Evolutionary conservation across 2,888 invertebrate species (phyloP).

Genomic region (Phyllotreta cruciferae): DNA sequence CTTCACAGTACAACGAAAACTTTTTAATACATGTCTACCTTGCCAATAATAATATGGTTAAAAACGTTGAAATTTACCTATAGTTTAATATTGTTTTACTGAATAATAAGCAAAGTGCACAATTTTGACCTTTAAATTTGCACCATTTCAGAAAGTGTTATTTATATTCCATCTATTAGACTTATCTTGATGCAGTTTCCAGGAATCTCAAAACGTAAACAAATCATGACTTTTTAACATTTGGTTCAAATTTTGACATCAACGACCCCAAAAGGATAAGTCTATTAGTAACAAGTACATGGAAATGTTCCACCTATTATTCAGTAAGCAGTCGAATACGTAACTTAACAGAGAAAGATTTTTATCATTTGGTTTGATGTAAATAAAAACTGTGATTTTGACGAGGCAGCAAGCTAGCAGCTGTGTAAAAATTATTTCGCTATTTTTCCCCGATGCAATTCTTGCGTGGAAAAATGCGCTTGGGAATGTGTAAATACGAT

Average conservation of each 20-base stretch:
- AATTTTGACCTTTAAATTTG: too few relatives aligned
- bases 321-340: background rate
- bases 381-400: conserved; percentile 40
- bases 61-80: conserved; percentile 26
- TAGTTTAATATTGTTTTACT: background rate
- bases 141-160: too few relatives aligned
- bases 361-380: conserved; percentile 28
- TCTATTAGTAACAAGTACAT: too few relatives aligned
- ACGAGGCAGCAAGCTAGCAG: conserved; percentile 33
- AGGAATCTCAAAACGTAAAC: too few relatives aligned
- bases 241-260: too few relatives aligned
- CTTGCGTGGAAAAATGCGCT: conserved; percentile 16
- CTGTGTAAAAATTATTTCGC: conserved; percentile 23
- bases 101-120: background rate
- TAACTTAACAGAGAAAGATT: background rate
- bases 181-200: too few relatives aligned
- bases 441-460: background rate
- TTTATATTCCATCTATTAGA: too few relatives aligned
- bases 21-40: conserved; percentile 27
- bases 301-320: background rate
- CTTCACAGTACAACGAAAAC: conserved; percentile 42
- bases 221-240: too few relatives aligned
- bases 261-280: too few relatives aligned
- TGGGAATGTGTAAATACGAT: conserved; percentile 24
- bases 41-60: conserved; percentile 39